phyloP scores from a whole-genome alignment of 2,797 vertebrate genomes.

The Anguilla obscura region DNA sequence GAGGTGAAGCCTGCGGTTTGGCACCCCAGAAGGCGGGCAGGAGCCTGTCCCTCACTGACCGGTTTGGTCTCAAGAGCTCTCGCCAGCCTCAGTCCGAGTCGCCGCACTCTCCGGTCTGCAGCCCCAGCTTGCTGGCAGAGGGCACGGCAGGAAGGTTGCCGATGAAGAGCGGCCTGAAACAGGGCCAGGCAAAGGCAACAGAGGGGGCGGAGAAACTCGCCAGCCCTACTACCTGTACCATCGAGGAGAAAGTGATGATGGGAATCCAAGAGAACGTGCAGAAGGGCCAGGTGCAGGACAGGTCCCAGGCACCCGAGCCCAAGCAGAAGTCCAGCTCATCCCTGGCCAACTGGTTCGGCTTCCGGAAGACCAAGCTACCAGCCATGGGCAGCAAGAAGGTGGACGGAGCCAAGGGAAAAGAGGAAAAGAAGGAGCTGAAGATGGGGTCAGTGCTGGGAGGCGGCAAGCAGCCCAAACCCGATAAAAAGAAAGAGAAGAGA shows the following conservation, averaged over 20 bases:
- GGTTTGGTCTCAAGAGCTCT: conserved; percentile 47
- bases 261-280: conserved; percentile 90
- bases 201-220: conserved; percentile 68
- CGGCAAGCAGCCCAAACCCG: conserved; percentile 78
- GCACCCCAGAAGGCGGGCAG: conserved; percentile 45
- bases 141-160: conserved; percentile 44
- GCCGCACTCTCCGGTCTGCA: conserved; percentile 41
- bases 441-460: conserved; percentile 77
- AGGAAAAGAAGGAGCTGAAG: conserved; percentile 83
- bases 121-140: conserved; percentile 53
- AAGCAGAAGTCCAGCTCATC: conserved; percentile 80
- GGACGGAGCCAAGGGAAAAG: conserved; percentile 77
- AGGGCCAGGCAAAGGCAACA: conserved; percentile 59
- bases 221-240: conserved; percentile 70
- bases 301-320: conserved; percentile 64
- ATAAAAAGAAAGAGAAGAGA: conserved; percentile 83
- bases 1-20: conserved; percentile 51
- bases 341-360: conserved; percentile 89
- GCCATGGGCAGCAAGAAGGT: conserved; percentile 78
- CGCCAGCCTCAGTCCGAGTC: conserved; percentile 43
- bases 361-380: conserved; percentile 85
- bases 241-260: conserved; percentile 92
- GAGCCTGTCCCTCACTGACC: conserved; percentile 33
- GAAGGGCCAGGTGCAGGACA: conserved; percentile 81
- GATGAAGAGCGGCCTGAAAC: conserved; percentile 46